Base-by-base conservation (phyloP, 2,113 vertebrate species). In the Ptilorrhoa leucosticta region DNA sequence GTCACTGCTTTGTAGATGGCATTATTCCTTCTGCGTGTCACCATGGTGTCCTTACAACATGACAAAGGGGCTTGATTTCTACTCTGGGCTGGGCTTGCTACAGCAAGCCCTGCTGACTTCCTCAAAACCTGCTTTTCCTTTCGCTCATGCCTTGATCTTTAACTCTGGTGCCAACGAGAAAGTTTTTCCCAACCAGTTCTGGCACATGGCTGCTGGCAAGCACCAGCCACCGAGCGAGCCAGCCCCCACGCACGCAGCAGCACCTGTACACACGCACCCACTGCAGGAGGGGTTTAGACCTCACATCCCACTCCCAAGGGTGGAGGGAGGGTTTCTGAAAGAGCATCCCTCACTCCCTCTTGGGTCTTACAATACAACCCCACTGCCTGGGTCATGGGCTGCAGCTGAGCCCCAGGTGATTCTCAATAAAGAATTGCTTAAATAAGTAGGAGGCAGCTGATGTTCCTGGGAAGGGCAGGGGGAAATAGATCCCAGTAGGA, bases 181-280 rank as follows among this genome's bases (percentile, higher is more conserved):
- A 86, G 76, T 40, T 94, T 48, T 40, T 51, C 66, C 93, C 68
- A 61, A 57, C 20, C 15, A 26, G 2, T 60, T 50, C 54, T 53
- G 37, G 80, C 45, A 26, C 42, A 4, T 0, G 16, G 47, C 56
- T 93, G 60, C 88, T 87, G 82, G 70, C 73, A 82, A 92, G 70
- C 35, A 2, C 20, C 47, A 35, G 78, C 15, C 24, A 4, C 47
- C 0, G 2, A 70, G 56, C 1, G 1, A 81, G 45, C n/a, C 75
- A 79, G 79, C 24, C 56, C 58, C 51, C 15, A 7, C 0, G 0
- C 79, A 56, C 0, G 0, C 83, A 66, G 70, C 66, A 54, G 58
- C 11, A 21, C 40, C 60, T 53, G 30, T 12, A 42, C 28, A 18
- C 19, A 7, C 0, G 1, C 18, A 39, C 6, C 37, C 37, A 0